These are phyloP conservation scores for Cyprinodon diabolis DNA, from an alignment of 2,797 vertebrate species.

Conservation along the genomic window DNA sequence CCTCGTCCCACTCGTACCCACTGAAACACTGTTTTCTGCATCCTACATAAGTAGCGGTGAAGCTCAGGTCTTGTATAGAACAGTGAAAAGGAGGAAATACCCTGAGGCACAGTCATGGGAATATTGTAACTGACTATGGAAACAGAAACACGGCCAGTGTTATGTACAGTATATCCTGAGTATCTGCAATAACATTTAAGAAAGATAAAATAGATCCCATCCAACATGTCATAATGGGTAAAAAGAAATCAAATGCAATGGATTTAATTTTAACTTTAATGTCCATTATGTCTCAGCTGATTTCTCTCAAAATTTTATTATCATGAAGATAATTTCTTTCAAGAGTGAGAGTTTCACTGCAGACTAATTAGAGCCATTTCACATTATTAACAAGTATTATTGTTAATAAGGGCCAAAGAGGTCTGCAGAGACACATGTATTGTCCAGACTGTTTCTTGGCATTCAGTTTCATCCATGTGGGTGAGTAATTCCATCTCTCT, in stretches of 20 bases:
- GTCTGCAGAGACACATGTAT: conserved; percentile 71
- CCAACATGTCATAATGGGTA: conserved; percentile 52
- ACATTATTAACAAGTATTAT: conserved; percentile 76
- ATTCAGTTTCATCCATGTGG: conserved; percentile 69
- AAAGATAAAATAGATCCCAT: conserved; percentile 65
- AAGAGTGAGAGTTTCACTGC: conserved; percentile 69
- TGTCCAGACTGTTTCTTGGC: conserved; percentile 80
- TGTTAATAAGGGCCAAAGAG: conserved; percentile 75
- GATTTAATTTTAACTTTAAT: conserved; percentile 52
- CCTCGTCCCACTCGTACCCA: conserved; percentile 63
- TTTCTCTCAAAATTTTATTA: conserved; percentile 61
- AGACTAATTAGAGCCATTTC: conserved; percentile 79
- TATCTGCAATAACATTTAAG: conserved; percentile 68
- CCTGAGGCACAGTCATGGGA: conserved; percentile 75
- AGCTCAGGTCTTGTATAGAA: conserved; percentile 74
- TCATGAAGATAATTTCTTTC: conserved; percentile 62
- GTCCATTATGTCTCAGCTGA: conserved; percentile 45
- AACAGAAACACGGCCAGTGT: conserved; percentile 69
- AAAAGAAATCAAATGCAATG: conserved; percentile 28
- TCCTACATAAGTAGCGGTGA: conserved; percentile 66
- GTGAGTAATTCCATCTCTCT: conserved; percentile 73
- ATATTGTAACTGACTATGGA: conserved; percentile 76
- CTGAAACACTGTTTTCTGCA: conserved; percentile 67
- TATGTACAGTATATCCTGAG: conserved; percentile 65
- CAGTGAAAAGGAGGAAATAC: conserved; percentile 74